These are phyloP conservation scores for Melanostoma scalare DNA, from an alignment of 2,888 invertebrate genomes.

Conservation along the genomic window DNA sequence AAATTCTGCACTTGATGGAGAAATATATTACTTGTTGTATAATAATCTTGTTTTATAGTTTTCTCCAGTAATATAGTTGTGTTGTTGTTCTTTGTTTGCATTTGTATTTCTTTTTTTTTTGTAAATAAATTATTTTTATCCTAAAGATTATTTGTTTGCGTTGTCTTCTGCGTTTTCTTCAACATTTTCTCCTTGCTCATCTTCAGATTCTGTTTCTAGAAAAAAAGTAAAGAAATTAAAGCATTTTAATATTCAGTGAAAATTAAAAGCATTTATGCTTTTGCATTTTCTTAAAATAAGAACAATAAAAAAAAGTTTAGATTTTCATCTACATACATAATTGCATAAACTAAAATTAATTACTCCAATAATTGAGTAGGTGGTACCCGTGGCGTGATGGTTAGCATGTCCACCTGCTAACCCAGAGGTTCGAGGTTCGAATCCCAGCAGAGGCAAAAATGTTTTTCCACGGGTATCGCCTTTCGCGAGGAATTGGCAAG, in stretches of 20 bases:
- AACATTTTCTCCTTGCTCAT: conserved; percentile 78
- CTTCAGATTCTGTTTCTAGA: conserved; percentile 82
- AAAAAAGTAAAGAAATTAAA: conserved; percentile 60
- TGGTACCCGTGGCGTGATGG: no score
- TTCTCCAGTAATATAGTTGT: conserved; percentile 21
- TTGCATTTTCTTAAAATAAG: background rate
- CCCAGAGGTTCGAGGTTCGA: no score
- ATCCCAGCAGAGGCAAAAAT: no score
- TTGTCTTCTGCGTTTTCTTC: conserved; percentile 41
- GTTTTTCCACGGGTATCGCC: no score
- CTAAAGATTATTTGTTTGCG: conserved; percentile 49
- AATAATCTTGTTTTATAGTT: conserved; percentile 16
- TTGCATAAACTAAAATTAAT: no score
- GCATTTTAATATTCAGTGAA: background rate
- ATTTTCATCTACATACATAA: background rate
- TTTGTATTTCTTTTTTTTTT: conserved; percentile 22
- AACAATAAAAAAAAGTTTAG: background rate
- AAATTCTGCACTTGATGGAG: conserved; percentile 49
- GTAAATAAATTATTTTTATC: conserved; percentile 62
- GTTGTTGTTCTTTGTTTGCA: conserved; percentile 37
- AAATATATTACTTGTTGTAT: conserved; percentile 33
- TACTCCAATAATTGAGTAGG: no score
- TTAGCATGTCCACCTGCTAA: no score
- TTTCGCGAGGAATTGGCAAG: no score
- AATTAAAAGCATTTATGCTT: conserved; percentile 20